Conservation (phyloP, 2,888 invertebrate species). For the Synergus gifuensis region DNA sequence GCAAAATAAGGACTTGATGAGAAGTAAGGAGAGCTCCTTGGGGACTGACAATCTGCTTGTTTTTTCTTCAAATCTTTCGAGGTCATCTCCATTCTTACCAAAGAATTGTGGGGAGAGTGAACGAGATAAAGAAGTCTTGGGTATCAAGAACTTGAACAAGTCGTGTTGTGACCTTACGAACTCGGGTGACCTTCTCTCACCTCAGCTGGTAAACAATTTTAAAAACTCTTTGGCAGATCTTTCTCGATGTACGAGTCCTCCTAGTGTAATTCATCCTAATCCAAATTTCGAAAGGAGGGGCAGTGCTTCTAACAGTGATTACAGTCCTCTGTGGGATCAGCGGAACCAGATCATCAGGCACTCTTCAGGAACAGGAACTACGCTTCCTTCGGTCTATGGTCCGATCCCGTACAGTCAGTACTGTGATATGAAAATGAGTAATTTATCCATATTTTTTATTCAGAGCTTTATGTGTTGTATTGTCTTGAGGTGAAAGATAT, state of each 20-base stretch:
- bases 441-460: constrained; percentile 18
- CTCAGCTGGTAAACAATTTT: constrained; percentile 68
- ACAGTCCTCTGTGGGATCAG: constrained; percentile 52
- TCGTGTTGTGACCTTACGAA: constrained; percentile 59
- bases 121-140: constrained; percentile 41
- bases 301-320: constrained; percentile 46
- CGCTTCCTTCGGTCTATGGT: constrained; percentile 87
- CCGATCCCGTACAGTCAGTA: constrained; percentile 89
- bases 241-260: constrained; percentile 42
- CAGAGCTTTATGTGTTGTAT: not conserved
- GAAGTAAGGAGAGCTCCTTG: constrained; percentile 49
- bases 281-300: constrained; percentile 46
- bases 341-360: constrained; percentile 60
- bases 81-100: constrained; percentile 35
- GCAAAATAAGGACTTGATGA: constrained; percentile 24
- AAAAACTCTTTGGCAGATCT: constrained; percentile 65
- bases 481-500: not conserved
- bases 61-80: constrained; percentile 50
- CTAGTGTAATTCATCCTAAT: constrained; percentile 40
- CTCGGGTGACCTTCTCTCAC: constrained; percentile 65
- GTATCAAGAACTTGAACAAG: constrained; percentile 53
- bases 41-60: constrained; percentile 60
- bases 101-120: constrained; percentile 46
- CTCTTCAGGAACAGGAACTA: constrained; percentile 76
- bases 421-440: constrained; percentile 47